Base-by-base conservation (phyloP, 2,888 invertebrate genomes). In the Oegoconia quadripuncta region DNA sequence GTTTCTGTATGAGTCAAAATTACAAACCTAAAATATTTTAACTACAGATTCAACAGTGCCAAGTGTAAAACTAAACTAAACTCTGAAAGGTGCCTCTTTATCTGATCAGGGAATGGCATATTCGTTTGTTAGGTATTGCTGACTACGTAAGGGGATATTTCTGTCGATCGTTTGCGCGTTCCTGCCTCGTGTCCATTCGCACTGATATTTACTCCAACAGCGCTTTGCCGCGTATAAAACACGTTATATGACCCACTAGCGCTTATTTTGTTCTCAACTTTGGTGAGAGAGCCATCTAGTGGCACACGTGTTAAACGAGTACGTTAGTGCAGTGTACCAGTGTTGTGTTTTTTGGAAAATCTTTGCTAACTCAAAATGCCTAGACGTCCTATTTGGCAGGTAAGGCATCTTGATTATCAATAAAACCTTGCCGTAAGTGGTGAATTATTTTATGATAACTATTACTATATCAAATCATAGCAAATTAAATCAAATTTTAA, bases 351-450 rank as follows among this genome's bases (percentile, higher is more conserved):
- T 63, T 64, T 59, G 55, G 54, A 66, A 62, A 62, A 56, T 39
- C 39, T 38, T 40, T 38, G 42, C 46, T 52, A 43, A 48, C 50
- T 45, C 54, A 90, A 82, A 80, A 93, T 93, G 92, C 92, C 93
- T 80, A 92, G 92, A 89, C 92, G 92, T 89, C 92, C 92, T 50
- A 87, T 93, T 76, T 93, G 92, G 92, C 93, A 93, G 90, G 93
- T 93, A 76, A 83, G 55, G 41, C 13, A 15, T 23, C 11, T 27
- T 8, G 11, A 26, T 14, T n/a, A 8, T 15, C 7, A 7, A 8
- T 27, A 2, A 13, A 14, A 14, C n/a, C 20, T n/a, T n/a, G n/a
- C n/a, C n/a, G n/a, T n/a, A n/a, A n/a, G n/a, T n/a, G n/a, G n/a
- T n/a, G n/a, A n/a, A n/a, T n/a, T n/a, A n/a, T n/a, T n/a, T n/a